These are phyloP conservation scores for Capra hircus DNA, from an alignment of 2,113 vertebrate genomes.

Conservation along the genomic window DNA sequence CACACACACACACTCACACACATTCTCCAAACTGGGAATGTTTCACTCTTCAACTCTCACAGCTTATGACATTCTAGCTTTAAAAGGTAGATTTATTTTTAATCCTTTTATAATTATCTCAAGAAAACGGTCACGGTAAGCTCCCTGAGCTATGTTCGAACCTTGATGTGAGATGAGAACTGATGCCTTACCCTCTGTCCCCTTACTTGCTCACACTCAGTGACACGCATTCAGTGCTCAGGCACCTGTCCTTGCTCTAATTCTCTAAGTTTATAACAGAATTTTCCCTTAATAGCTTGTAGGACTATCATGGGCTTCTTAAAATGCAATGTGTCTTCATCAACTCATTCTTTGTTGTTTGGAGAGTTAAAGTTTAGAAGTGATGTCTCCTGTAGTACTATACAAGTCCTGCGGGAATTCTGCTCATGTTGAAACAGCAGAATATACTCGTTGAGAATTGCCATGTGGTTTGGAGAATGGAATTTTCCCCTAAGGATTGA, in stretches of 20 bases:
- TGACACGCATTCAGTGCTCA: background rate
- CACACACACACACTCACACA: background rate
- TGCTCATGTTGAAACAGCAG: background rate
- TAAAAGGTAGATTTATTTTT: background rate
- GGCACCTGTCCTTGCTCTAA: background rate
- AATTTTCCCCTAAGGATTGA: constrained; percentile 30
- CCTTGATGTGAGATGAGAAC: background rate
- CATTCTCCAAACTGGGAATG: background rate
- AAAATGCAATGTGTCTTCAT: background rate
- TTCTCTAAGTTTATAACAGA: background rate
- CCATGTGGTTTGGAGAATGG: constrained; percentile 26
- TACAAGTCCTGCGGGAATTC: background rate
- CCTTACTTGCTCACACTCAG: background rate
- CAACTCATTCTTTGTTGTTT: background rate
- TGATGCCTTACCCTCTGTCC: background rate
- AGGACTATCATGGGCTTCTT: background rate
- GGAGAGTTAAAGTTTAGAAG: background rate
- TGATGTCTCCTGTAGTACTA: background rate
- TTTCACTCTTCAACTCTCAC: background rate
- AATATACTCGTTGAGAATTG: background rate
- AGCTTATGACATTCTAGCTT: background rate
- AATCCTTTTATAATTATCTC: background rate
- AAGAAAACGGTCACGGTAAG: background rate
- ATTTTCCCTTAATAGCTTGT: background rate
- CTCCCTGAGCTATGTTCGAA: background rate